Percentiles rank a stretch among this genome's conserved stretches.
Evolutionary conservation across 2,113 vertebrate species (phyloP).

Genomic region (Oreotragus oreotragus): DNA sequence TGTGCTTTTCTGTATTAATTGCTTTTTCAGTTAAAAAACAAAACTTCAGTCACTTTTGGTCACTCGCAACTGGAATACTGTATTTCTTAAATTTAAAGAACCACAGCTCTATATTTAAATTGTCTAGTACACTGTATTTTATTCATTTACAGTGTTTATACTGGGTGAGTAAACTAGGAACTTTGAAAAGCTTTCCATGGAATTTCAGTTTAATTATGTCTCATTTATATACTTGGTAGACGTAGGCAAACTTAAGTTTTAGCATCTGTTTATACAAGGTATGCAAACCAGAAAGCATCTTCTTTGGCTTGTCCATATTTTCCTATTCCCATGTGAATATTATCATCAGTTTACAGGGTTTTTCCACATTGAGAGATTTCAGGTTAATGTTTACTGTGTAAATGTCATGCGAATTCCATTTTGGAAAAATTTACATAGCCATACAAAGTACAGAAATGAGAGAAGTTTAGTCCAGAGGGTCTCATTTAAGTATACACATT

Average conservation of each 20-base stretch:
- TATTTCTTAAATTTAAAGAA: slow-evolving; percentile 46
- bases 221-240: slow-evolving; percentile 18
- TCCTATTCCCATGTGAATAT: background rate
- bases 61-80: background rate
- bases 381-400: slow-evolving; percentile 2
- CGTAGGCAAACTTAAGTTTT: background rate
- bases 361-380: background rate
- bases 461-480: background rate
- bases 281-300: slow-evolving; percentile 44
- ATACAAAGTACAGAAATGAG: background rate
- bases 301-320: slow-evolving; percentile 25
- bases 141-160: slow-evolving; percentile 57
- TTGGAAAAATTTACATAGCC: background rate
- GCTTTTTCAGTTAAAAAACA: background rate
- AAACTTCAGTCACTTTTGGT: background rate
- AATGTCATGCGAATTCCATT: background rate
- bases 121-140: slow-evolving; percentile 31
- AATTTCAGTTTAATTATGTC: slow-evolving; percentile 39
- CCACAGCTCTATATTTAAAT: slow-evolving; percentile 18
- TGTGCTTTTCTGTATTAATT: slow-evolving; percentile 3
- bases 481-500: background rate
- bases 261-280: slow-evolving; percentile 59
- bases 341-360: background rate
- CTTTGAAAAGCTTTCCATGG: slow-evolving; percentile 32
- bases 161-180: slow-evolving; percentile 32